These are phyloP conservation scores for Thamnophis elegans DNA, from an alignment of 2,797 vertebrate species.

Conservation along the genomic window DNA sequence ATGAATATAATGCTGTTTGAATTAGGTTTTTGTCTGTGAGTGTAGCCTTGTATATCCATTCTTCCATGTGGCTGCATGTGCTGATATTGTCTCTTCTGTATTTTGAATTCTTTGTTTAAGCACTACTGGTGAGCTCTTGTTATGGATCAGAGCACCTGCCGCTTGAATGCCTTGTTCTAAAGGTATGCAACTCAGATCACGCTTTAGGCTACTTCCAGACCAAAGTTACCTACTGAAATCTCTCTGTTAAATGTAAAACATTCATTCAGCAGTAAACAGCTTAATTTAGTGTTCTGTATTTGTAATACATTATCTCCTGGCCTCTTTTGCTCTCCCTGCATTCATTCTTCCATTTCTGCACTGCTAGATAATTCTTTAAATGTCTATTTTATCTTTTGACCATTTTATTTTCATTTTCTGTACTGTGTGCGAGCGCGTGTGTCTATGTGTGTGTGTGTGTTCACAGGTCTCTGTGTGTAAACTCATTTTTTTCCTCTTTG, in stretches of 20 bases:
- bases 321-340: not conserved
- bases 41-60: not conserved
- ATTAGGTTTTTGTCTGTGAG: not conserved
- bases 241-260: not conserved
- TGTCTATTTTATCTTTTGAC: not conserved
- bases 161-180: not conserved
- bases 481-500: not conserved
- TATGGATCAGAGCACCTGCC: not conserved
- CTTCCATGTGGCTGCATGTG: not conserved
- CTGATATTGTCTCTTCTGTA: not conserved
- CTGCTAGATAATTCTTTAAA: not conserved
- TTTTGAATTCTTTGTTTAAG: not conserved
- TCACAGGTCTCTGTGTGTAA: not conserved
- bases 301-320: not conserved
- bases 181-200: not conserved
- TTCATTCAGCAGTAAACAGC: not conserved
- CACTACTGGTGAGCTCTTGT: not conserved
- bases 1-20: not conserved
- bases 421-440: fast-evolving
- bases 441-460: too few relatives aligned
- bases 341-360: not conserved
- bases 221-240: not conserved
- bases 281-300: not conserved
- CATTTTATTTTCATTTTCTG: not conserved
- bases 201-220: not conserved